Conservation (phyloP, 92 coral and sea anemone species). For the Epizoanthus ramosus region DNA sequence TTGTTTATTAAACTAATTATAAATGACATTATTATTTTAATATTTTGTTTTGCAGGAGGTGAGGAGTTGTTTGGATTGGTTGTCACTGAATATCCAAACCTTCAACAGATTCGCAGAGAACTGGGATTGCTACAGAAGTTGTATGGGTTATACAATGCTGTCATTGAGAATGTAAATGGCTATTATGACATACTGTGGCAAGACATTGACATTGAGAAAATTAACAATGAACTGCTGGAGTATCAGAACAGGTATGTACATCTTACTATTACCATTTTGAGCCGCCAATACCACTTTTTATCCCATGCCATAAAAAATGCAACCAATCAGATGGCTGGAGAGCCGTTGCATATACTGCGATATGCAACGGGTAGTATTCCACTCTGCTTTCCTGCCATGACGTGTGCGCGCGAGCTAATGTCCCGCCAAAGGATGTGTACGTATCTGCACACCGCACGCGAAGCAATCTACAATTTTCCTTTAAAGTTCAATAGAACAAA, state of each 20-base stretch:
- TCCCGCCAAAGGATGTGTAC: too few relatives aligned
- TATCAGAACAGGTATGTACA: constrained; percentile 87
- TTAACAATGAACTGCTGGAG: constrained; percentile 85
- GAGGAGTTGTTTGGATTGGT: constrained; percentile 94
- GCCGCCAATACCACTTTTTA: background rate
- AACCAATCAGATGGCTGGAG: too few relatives aligned
- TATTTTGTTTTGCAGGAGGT: constrained; percentile 73
- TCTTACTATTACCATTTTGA: background rate
- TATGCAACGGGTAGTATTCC: too few relatives aligned
- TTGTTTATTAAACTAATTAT: too few relatives aligned
- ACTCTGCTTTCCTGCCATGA: too few relatives aligned
- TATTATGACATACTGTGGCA: constrained; percentile 98
- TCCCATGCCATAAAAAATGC: too few relatives aligned
- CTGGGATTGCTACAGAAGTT: constrained; percentile 92
- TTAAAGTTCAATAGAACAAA: too few relatives aligned
- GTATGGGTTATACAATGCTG: constrained; percentile 94
- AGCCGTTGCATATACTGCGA: too few relatives aligned
- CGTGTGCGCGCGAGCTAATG: too few relatives aligned
- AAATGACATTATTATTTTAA: too few relatives aligned
- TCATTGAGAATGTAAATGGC: constrained; percentile 96
- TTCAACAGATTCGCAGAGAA: constrained; percentile 92
- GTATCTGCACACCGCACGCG: too few relatives aligned
- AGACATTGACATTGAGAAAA: constrained; percentile 97
- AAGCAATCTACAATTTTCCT: too few relatives aligned
- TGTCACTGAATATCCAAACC: constrained; percentile 90